phyloP scores from a whole-genome alignment of 2,797 vertebrate species.

The Brachyalestes nurse region DNA sequence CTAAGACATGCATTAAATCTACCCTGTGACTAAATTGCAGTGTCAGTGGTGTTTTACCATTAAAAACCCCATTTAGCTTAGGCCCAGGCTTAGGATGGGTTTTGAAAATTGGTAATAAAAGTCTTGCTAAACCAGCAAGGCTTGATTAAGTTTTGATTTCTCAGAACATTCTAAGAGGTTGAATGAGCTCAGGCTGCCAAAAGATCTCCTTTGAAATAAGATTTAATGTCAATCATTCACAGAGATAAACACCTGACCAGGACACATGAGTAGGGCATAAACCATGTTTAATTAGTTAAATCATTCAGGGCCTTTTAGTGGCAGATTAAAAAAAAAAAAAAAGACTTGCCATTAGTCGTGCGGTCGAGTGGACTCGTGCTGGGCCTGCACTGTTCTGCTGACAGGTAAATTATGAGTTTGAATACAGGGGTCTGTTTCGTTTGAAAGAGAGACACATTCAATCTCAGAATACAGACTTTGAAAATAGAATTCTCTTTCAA shows the following conservation, averaged over 20 bases:
- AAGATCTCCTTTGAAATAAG: constrained; percentile 15
- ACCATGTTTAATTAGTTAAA: constrained; percentile 42
- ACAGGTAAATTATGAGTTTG: constrained; percentile 82
- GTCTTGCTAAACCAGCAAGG: background rate
- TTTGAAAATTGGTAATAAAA: background rate
- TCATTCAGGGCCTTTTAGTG: constrained; percentile 15
- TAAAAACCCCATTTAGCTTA: background rate
- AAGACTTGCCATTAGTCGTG: constrained; percentile 74
- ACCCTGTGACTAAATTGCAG: background rate
- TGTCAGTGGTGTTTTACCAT: background rate
- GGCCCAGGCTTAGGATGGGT: background rate
- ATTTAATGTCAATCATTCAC: constrained; percentile 21
- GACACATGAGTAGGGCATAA: constrained; percentile 32
- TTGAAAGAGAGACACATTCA: constrained; percentile 75
- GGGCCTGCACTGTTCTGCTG: constrained; percentile 73
- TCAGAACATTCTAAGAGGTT: constrained; percentile 9
- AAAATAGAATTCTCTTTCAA: constrained; percentile 74
- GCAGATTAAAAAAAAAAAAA: constrained; percentile 15
- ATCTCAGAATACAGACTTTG: constrained; percentile 67
- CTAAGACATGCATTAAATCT: background rate
- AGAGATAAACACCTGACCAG: constrained; percentile 20
- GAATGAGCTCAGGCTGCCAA: constrained; percentile 14
- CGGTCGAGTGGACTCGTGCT: constrained; percentile 68
- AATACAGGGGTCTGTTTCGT: constrained; percentile 68
- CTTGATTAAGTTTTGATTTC: constrained; percentile 2